phyloP scores from a whole-genome alignment of 2,797 vertebrate species.

The Lagorchestes hirsutus region DNA sequence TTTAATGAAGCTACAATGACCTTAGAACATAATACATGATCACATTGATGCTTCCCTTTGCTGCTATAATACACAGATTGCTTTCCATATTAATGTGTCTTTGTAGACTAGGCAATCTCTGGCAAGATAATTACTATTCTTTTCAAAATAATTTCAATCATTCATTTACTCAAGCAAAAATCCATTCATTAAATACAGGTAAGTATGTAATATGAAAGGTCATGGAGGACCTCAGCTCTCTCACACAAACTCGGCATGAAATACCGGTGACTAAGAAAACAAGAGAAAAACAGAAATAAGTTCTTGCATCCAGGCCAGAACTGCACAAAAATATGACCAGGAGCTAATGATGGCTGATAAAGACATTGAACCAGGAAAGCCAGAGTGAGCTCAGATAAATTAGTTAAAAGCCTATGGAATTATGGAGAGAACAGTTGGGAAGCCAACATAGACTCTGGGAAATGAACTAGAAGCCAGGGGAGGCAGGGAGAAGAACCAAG shows the following conservation, averaged over 20 bases:
- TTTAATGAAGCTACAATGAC: neutral
- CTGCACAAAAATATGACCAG: neutral
- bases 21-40: neutral
- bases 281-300: neutral
- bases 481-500: neutral
- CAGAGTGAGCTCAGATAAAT: neutral
- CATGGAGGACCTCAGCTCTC: neutral
- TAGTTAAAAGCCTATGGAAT: neutral
- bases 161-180: neutral
- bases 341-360: neutral
- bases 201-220: neutral
- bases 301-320: neutral
- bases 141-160: neutral
- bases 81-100: neutral
- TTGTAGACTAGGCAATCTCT: neutral
- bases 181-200: neutral
- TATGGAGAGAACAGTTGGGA: neutral
- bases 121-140: neutral
- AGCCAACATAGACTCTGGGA: neutral
- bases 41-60: neutral
- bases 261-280: neutral
- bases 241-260: neutral
- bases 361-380: neutral
- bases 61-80: neutral
- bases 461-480: neutral